Evolutionary conservation across 1,140 invertebrate species (phyloP), one percentile per base, ranked within the genome.

Genomic region (Ceratina australensis): DNA sequence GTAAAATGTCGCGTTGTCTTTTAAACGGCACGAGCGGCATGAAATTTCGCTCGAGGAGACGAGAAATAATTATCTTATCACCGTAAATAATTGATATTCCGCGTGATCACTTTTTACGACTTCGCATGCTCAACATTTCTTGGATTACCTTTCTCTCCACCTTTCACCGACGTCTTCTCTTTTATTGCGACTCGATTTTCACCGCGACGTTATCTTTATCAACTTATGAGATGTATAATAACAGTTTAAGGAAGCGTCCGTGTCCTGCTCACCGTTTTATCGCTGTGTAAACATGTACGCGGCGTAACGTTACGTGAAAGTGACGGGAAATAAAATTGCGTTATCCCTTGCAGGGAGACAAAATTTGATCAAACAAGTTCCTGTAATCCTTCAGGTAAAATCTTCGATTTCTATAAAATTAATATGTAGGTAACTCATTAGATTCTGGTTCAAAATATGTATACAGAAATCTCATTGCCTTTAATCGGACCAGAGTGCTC

Each of bases 31-130:
- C 8, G n/a, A 20, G 7, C 24, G 18, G 8, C 7, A 0, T 33
- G 8, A 20, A 33, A 56, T 56, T 68, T 56, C 26, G 5, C 3
- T 15, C n/a, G 20, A 15, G 7, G 10, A 22, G 54, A 28, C 5
- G n/a, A n/a, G 26, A 15, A 49, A 64, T 64, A 49, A 68, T 68
- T 59, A 59, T 75, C 54, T 76, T 76, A 76, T 76, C 73, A 47
- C 15, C 15, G 12, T 15, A 24, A 52, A 60, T 76, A 76, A 76
- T 68, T 50, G 64, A 60, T 69, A 57, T 33, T 24, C 42, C 0
- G 42, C 16, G 42, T 60, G 10, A 33, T 33, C 26, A 47, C 4
- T 47, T 68, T 69, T 76, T 76, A 69, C 26, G 56, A 33, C 15
- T 20, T 33, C 4, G n/a, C 22, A 13, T 59, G n/a, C 24, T 50